A percentile compares a stretch with the other conserved stretches of the same genome.
These are phyloP conservation scores for Nymphalis urticae DNA, from an alignment of 2,888 invertebrate species.

Conservation along the genomic window DNA sequence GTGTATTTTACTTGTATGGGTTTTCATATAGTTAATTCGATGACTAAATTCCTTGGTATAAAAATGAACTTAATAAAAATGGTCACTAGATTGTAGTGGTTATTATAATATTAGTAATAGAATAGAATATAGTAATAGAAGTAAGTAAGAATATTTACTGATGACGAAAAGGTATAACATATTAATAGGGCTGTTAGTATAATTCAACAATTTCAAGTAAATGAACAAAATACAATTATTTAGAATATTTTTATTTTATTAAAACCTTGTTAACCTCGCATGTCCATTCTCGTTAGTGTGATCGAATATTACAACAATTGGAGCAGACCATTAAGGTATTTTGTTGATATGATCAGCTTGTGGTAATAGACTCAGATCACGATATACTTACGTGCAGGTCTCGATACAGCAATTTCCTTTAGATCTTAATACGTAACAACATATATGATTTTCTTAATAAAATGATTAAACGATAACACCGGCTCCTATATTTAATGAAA, in stretches of 20 bases:
- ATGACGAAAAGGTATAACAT: no score
- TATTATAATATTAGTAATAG: no score
- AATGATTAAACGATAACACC: no score
- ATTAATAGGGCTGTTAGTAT: no score
- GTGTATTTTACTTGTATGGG: no score
- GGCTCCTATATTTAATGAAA: no score
- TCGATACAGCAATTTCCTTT: slow-evolving; percentile 28
- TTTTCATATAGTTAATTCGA: no score
- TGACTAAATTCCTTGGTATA: no score
- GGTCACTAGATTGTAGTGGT: no score
- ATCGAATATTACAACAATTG: slow-evolving; percentile 57
- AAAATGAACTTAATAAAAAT: no score
- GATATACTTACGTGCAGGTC: slow-evolving; percentile 29
- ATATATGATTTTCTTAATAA: not conserved
- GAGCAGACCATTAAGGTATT: slow-evolving; percentile 60
- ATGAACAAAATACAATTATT: slow-evolving; percentile 32
- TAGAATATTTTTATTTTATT: slow-evolving; percentile 30
- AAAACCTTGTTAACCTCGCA: slow-evolving; percentile 46
- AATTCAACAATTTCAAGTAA: not conserved
- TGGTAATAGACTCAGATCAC: slow-evolving; percentile 53
- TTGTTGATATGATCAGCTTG: slow-evolving; percentile 59
- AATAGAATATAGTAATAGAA: no score
- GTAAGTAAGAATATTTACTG: no score
- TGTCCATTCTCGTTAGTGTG: slow-evolving; percentile 49
- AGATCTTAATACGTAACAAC: slow-evolving; percentile 16